Conservation (phyloP, 2,888 invertebrate species). For the Tinea pellionella region DNA sequence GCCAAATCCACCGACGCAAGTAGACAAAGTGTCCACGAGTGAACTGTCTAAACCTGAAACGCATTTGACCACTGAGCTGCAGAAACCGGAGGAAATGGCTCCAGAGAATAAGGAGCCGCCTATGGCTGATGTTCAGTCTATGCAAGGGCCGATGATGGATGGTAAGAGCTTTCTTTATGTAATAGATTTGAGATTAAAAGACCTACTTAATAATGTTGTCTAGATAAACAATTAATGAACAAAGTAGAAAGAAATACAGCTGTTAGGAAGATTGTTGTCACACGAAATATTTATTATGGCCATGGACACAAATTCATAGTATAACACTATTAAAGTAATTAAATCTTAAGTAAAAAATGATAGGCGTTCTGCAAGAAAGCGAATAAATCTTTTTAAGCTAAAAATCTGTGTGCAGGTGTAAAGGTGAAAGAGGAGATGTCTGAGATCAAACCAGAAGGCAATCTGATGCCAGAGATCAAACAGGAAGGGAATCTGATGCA, state of each 20-base stretch:
- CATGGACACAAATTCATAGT: no score
- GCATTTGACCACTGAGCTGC: constrained; percentile 38
- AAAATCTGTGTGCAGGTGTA: constrained; percentile 16
- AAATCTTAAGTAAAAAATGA: no score
- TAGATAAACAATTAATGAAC: no score
- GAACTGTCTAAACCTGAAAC: constrained; percentile 42
- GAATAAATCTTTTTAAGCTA: neutral
- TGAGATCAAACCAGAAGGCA: constrained; percentile 28
- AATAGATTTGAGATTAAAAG: neutral
- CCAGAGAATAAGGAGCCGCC: constrained; percentile 24
- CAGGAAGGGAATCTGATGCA: constrained; percentile 21
- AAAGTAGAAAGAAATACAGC: no score
- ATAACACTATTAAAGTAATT: no score
- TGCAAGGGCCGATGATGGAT: neutral
- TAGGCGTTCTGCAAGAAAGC: no score
- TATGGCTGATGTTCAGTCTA: neutral
- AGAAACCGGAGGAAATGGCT: constrained; percentile 26
- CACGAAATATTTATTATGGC: no score
- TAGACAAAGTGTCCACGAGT: constrained; percentile 56
- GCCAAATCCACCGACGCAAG: constrained; percentile 54
- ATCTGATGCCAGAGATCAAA: constrained; percentile 23
- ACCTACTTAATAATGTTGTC: no score
- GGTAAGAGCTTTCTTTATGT: neutral
- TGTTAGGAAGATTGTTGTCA: no score
- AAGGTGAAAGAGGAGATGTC: constrained; percentile 38